These are phyloP conservation scores for Epicauta chinensis DNA, from an alignment of 1,140 invertebrate genomes.

Conservation along the genomic window DNA sequence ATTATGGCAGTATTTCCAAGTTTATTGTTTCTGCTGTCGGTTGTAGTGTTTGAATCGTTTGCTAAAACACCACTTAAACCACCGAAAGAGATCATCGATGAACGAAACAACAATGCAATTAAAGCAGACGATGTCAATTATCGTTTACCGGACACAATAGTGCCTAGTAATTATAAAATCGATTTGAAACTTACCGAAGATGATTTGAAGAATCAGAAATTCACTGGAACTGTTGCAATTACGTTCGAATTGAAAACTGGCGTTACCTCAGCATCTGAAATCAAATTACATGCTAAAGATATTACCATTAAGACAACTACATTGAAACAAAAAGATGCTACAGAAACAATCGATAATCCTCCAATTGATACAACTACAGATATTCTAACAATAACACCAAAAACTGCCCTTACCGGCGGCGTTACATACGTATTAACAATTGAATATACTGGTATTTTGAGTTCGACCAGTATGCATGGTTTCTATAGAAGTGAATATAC, in stretches of 20 bases:
- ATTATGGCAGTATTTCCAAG: no score
- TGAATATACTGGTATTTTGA: neutral
- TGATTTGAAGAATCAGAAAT: neutral
- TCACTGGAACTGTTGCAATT: neutral
- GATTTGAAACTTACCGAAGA: neutral
- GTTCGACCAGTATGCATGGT: constrained; percentile 12
- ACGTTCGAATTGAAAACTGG: neutral
- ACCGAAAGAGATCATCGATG: no score
- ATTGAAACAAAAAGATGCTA: neutral
- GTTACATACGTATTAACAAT: neutral
- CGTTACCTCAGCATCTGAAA: neutral
- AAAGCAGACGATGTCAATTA: no score
- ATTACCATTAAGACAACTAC: neutral
- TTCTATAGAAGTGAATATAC: constrained; percentile 27
- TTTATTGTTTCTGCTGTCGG: no score
- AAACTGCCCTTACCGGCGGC: neutral
- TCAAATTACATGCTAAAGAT: neutral
- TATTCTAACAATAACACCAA: neutral
- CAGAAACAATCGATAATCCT: neutral
- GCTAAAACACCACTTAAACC: no score
- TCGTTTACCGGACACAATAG: no score
- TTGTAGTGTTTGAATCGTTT: no score
- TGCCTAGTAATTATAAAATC: neutral
- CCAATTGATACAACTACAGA: neutral
- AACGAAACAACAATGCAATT: no score